Evolutionary conservation across 2,113 vertebrate species (phyloP).

Genomic region (Pygoscelis antarcticus): DNA sequence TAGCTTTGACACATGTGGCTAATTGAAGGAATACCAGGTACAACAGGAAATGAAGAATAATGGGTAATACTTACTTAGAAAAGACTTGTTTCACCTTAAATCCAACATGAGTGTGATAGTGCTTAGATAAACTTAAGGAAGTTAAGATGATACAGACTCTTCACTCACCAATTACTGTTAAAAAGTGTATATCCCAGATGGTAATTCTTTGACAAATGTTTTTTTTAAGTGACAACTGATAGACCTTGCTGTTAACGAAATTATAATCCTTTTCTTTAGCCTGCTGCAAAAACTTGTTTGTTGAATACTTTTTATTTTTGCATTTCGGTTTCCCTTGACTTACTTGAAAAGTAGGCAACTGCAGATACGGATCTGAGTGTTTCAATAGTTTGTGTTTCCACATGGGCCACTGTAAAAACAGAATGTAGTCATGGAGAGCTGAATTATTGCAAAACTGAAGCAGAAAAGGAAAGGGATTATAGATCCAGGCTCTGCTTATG

Average conservation of each 20-base stretch:
- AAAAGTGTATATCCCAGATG: neutral
- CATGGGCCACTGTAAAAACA: neutral
- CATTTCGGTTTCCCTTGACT: neutral
- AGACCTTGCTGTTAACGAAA: constrained; percentile 20
- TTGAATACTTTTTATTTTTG: neutral
- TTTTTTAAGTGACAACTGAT: constrained; percentile 24
- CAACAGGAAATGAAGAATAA: constrained; percentile 33
- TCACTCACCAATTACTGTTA: neutral
- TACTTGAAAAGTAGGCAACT: neutral
- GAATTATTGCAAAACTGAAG: neutral
- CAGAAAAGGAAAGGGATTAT: neutral
- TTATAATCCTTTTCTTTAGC: neutral
- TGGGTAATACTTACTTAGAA: neutral
- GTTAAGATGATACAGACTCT: neutral
- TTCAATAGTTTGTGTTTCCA: neutral
- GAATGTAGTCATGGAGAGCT: neutral
- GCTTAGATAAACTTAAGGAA: neutral
- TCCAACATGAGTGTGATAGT: neutral
- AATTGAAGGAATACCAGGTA: constrained; percentile 25
- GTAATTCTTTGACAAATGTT: neutral
- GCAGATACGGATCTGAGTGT: neutral
- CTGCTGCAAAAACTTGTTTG: neutral
- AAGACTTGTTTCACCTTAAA: constrained; percentile 32
- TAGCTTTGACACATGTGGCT: constrained; percentile 22
- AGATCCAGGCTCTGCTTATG: neutral